phyloP scores from a whole-genome alignment of 2,113 vertebrate species.

The Numenius arquata region DNA sequence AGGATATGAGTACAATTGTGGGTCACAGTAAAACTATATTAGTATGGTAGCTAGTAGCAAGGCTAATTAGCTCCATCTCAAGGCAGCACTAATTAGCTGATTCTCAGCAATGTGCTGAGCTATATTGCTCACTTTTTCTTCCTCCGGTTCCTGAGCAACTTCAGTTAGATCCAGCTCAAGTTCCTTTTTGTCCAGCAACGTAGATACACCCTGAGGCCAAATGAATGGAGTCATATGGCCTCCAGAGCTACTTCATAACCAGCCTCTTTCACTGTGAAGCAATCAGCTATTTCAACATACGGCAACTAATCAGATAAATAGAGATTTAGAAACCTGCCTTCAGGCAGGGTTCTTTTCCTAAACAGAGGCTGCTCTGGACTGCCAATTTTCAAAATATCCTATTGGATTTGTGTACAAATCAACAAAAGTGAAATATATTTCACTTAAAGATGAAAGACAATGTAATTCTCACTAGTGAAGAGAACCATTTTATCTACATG shows the following conservation, averaged over 20 bases:
- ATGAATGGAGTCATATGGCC: accelerated
- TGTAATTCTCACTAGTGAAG: not conserved
- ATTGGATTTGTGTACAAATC: not conserved
- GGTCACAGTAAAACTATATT: not conserved
- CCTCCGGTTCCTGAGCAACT: not conserved
- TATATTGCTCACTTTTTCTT: not conserved
- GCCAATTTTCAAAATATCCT: not conserved
- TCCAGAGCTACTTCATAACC: not conserved
- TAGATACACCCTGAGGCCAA: not conserved
- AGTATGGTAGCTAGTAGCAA: not conserved
- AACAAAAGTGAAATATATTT: not conserved
- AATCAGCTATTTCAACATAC: not conserved
- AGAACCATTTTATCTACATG: not conserved
- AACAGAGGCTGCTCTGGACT: not conserved
- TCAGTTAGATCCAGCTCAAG: not conserved
- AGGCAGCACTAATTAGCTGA: not conserved
- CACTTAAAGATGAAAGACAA: not conserved
- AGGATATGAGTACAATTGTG: not conserved
- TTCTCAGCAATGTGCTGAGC: not conserved
- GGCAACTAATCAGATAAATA: not conserved
- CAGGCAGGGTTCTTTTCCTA: not conserved
- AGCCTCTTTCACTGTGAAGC: not conserved
- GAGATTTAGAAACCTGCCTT: not conserved
- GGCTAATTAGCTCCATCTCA: not conserved
- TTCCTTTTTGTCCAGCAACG: not conserved